A percentile compares a stretch with the other conserved stretches of the same genome.
Evolutionary conservation across 2,113 vertebrate genomes (phyloP).

Genomic region (Capreolus pygargus): DNA sequence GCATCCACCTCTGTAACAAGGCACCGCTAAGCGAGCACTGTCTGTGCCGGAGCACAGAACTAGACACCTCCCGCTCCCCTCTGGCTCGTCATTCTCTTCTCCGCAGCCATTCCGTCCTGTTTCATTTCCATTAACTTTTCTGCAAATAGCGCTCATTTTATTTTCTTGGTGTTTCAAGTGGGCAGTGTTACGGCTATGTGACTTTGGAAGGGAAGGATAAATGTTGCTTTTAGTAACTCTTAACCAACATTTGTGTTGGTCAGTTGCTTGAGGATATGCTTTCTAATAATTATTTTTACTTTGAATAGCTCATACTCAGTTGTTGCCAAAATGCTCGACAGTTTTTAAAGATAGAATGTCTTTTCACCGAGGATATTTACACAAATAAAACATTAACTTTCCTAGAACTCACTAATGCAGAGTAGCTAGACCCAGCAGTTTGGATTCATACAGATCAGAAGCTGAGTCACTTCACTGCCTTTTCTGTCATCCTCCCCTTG

Average conservation of each 20-base stretch:
- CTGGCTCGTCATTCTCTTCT: constrained; percentile 79
- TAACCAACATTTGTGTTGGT: constrained; percentile 78
- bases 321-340: constrained; percentile 84
- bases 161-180: constrained; percentile 86
- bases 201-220: constrained; percentile 84
- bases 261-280: constrained; percentile 75
- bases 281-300: constrained; percentile 77
- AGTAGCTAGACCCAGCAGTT: constrained; percentile 81
- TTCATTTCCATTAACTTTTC: constrained; percentile 85
- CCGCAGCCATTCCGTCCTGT: constrained; percentile 82
- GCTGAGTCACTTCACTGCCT: constrained; percentile 73
- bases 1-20: constrained; percentile 91
- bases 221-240: constrained; percentile 84
- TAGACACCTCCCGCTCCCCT: constrained; percentile 86
- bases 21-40: constrained; percentile 90
- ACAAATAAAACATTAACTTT: constrained; percentile 81
- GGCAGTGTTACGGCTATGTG: constrained; percentile 86
- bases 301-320: constrained; percentile 83
- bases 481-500: constrained; percentile 68
- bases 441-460: constrained; percentile 81
- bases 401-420: constrained; percentile 85
- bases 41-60: constrained; percentile 89
- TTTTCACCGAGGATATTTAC: constrained; percentile 84
- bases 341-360: constrained; percentile 84
- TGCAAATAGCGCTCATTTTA: constrained; percentile 84